These are phyloP conservation scores for Myotis yumanensis DNA, from an alignment of 2,113 vertebrate species.

Conservation along the genomic window DNA sequence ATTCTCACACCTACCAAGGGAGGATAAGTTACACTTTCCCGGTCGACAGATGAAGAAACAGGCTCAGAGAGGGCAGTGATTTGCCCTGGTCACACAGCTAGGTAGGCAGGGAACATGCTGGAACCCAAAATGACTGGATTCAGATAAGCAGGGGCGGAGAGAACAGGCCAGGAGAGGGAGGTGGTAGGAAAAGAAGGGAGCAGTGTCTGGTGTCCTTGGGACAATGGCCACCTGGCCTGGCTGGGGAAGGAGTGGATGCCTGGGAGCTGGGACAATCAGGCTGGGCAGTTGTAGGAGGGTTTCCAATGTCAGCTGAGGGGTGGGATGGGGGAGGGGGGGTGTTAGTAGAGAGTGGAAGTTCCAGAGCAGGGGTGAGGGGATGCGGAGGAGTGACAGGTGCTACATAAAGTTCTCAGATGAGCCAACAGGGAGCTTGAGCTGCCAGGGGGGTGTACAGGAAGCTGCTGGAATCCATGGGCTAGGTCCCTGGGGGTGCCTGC, in stretches of 20 bases:
- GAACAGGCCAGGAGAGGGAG: background rate
- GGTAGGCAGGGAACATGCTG: background rate
- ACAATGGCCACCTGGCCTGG: slow-evolving; percentile 22
- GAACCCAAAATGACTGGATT: background rate
- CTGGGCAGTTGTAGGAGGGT: background rate
- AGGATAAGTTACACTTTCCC: background rate
- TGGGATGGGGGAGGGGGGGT: background rate
- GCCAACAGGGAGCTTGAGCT: background rate
- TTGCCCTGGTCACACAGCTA: background rate
- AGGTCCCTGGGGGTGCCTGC: slow-evolving; percentile 39
- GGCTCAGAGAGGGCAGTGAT: background rate
- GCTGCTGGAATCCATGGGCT: slow-evolving; percentile 32
- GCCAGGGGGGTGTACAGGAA: slow-evolving; percentile 20
- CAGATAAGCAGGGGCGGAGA: background rate
- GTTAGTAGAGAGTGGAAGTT: background rate
- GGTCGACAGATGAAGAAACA: background rate
- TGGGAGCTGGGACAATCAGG: background rate
- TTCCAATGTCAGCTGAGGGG: background rate
- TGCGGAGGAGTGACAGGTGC: slow-evolving; percentile 11
- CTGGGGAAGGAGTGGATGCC: background rate
- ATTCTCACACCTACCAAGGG: background rate
- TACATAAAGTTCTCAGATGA: slow-evolving; percentile 27
- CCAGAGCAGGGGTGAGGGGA: background rate
- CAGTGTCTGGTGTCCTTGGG: slow-evolving; percentile 26
- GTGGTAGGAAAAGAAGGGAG: background rate